Evolutionary conservation across 2,797 vertebrate genomes (phyloP).

Genomic region (Acipenser ruthenus): DNA sequence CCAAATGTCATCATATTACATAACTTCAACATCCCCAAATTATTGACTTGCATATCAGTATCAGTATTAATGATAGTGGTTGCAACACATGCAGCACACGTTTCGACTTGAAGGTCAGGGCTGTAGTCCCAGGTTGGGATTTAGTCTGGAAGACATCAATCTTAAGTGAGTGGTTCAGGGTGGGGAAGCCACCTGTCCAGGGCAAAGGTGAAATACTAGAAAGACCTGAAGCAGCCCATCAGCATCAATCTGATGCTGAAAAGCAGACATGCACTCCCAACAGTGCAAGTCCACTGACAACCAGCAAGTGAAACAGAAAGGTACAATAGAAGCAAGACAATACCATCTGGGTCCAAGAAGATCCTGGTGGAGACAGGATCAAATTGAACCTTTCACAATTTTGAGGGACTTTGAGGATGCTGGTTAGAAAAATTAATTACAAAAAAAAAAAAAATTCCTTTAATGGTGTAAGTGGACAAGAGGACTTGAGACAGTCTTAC

Average conservation of each 20-base stretch:
- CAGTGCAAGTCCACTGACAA: conserved; percentile 15
- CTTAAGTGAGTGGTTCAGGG: conserved; percentile 18
- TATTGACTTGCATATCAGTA: no score
- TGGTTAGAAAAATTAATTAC: no score
- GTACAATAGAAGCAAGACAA: not conserved
- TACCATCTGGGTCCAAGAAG: not conserved
- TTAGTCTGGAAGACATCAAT: conserved; percentile 10
- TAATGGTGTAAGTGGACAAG: no score
- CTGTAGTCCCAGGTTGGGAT: conserved; percentile 7
- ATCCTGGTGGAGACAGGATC: not conserved
- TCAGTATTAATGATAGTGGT: no score
- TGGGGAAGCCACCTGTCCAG: conserved; percentile 12
- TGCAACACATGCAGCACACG: not conserved
- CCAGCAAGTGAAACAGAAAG: conserved; percentile 5
- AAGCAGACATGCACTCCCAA: conserved; percentile 10
- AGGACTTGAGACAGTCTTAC: no score
- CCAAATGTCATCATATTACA: no score
- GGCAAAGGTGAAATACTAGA: conserved; percentile 20
- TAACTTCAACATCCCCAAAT: no score
- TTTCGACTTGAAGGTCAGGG: conserved; percentile 11
- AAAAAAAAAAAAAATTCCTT: no score
- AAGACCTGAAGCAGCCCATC: conserved; percentile 16
- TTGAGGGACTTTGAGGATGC: no score
- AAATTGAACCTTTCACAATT: not conserved
- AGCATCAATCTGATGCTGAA: conserved; percentile 21